phyloP scores from a whole-genome alignment of 1,140 invertebrate species.

The Scaptomyza montana region DNA sequence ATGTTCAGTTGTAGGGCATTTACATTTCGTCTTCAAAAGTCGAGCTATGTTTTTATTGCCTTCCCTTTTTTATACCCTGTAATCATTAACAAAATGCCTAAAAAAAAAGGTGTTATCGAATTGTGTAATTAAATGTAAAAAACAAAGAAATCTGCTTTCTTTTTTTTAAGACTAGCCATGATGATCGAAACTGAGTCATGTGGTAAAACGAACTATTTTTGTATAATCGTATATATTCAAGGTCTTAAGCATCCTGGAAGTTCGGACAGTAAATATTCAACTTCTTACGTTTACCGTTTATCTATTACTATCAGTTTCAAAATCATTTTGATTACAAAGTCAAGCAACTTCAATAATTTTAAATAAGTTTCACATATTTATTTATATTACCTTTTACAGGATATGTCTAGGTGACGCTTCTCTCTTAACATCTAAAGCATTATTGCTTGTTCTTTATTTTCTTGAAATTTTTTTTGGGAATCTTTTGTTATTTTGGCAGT shows the following conservation, averaged over 20 bases:
- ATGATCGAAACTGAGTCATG: too few species aligned
- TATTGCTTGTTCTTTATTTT: constrained; percentile 12
- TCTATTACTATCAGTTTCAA: too few species aligned
- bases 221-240: too few species aligned
- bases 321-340: too few species aligned
- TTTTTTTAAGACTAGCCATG: too few species aligned
- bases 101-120: background rate
- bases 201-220: too few species aligned
- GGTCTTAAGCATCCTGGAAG: too few species aligned
- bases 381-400: background rate
- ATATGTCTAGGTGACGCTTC: background rate
- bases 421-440: background rate
- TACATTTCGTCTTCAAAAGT: background rate
- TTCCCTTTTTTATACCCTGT: constrained; percentile 11
- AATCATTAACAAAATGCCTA: background rate
- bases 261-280: too few species aligned
- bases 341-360: too few species aligned
- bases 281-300: too few species aligned
- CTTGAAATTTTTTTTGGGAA: constrained; percentile 21
- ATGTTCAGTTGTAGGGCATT: constrained; percentile 35
- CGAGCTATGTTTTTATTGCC: constrained; percentile 5
- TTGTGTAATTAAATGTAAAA: constrained; percentile 5
- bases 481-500: constrained; percentile 74
- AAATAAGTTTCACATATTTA: too few species aligned
- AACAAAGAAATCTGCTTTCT: background rate